Percentiles rank a stretch among this genome's conserved stretches.
phyloP scores from a whole-genome alignment of 2,888 invertebrate genomes.

The Dynastes maya region DNA sequence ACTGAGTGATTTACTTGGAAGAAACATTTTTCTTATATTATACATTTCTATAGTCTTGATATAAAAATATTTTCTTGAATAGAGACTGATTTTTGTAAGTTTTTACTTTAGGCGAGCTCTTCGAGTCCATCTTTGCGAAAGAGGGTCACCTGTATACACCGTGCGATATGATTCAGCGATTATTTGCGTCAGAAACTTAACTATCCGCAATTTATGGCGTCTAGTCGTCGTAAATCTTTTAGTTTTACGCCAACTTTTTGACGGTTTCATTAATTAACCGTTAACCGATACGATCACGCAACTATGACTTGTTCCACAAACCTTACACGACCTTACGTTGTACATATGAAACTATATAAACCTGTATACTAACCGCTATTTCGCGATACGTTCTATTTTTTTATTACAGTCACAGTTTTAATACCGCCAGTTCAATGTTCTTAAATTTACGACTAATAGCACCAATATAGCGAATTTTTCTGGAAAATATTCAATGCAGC shows the following conservation, averaged over 20 bases:
- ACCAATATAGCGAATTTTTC: not conserved
- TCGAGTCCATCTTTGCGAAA: not conserved
- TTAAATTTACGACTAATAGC: slow-evolving; percentile 11
- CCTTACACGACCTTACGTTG: no score
- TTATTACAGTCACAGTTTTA: no score
- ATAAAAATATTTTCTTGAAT: no score
- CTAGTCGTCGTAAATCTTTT: slow-evolving; percentile 32
- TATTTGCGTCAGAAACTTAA: slow-evolving; percentile 8
- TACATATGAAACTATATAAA: no score
- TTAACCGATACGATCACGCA: slow-evolving; percentile 37
- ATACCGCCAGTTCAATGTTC: slow-evolving; percentile 11
- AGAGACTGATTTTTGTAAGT: no score
- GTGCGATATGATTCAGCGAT: not conserved
- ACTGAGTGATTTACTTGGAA: no score
- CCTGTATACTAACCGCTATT: no score
- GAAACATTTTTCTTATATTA: no score
- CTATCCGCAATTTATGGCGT: slow-evolving; percentile 7
- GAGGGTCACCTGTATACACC: not conserved
- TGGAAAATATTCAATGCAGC: slow-evolving; percentile 17
- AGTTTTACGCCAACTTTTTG: slow-evolving; percentile 32
- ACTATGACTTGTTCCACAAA: not conserved
- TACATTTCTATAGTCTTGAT: no score
- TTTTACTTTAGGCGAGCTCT: no score
- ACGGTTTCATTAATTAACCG: slow-evolving; percentile 39
- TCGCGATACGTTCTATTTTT: no score